Percentiles rank a stretch among this genome's conserved stretches.
phyloP scores from a whole-genome alignment of 2,888 invertebrate species.

The Conchocele bisecta region DNA sequence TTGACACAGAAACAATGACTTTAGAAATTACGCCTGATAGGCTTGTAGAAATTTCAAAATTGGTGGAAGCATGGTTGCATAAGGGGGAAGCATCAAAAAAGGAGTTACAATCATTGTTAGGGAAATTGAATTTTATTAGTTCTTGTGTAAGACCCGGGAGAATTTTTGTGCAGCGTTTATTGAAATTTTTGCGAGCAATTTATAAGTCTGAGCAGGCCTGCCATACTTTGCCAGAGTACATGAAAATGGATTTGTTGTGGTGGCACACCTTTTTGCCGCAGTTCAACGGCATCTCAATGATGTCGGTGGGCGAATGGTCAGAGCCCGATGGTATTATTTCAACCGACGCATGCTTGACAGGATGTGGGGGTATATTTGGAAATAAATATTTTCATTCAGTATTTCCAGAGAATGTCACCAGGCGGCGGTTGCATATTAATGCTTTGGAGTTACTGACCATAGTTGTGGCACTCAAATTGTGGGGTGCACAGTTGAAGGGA shows the following conservation, averaged over 20 bases:
- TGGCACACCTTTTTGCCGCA: conserved; percentile 30
- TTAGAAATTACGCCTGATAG: not conserved
- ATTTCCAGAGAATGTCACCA: not conserved
- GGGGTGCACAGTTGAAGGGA: not conserved
- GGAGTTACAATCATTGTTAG: conserved; percentile 20
- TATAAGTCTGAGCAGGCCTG: not conserved
- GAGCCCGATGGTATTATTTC: conserved; percentile 23
- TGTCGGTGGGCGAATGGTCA: conserved; percentile 25
- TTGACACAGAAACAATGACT: not conserved
- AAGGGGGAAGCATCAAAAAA: conserved; percentile 12
- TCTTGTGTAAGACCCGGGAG: conserved; percentile 26
- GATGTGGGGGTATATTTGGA: conserved; percentile 23
- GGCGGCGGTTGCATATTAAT: not conserved
- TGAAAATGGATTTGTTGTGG: conserved; percentile 20
- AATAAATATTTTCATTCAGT: conserved; percentile 13
- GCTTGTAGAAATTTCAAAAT: not conserved
- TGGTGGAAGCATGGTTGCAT: conserved; percentile 7
- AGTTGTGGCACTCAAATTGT: not conserved
- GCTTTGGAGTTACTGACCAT: not conserved
- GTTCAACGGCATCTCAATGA: conserved; percentile 31
- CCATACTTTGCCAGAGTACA: not conserved
- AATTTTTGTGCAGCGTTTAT: conserved; percentile 11
- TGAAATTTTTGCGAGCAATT: conserved; percentile 6
- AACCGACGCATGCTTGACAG: conserved; percentile 24
- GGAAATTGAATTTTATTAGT: conserved; percentile 36